Evolutionary conservation across 2,113 vertebrate genomes (phyloP).

Genomic region (Aix galericulata): DNA sequence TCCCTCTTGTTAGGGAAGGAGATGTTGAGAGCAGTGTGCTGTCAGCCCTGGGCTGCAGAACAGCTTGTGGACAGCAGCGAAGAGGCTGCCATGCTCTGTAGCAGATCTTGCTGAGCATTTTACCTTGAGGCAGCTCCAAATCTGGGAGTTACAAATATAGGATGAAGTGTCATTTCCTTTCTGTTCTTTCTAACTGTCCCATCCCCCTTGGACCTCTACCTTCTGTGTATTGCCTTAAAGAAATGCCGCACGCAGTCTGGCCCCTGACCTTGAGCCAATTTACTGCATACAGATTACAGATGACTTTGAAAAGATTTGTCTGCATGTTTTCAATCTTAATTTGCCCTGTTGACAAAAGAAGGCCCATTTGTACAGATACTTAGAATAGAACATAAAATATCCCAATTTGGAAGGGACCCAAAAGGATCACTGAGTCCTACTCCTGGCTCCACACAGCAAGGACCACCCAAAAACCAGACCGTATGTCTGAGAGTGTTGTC

Average conservation of each 20-base stretch:
- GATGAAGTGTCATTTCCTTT: background rate
- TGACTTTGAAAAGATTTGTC: background rate
- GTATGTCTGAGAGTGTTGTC: background rate
- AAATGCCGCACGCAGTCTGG: background rate
- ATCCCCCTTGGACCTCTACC: background rate
- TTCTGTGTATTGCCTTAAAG: background rate
- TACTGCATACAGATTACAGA: background rate
- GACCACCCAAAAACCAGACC: background rate
- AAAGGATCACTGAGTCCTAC: background rate
- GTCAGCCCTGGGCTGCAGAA: fast-evolving
- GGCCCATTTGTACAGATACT: background rate
- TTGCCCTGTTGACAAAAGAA: background rate
- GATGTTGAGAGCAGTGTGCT: background rate
- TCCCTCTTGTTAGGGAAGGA: background rate
- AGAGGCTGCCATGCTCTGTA: background rate
- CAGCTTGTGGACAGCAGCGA: background rate
- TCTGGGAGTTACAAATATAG: background rate
- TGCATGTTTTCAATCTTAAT: background rate
- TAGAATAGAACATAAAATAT: background rate
- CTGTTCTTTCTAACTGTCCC: background rate
- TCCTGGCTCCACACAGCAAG: background rate
- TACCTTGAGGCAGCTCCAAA: background rate
- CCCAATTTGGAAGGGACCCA: background rate
- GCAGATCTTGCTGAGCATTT: background rate
- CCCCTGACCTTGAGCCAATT: background rate